Evolutionary conservation across 2,113 vertebrate species (phyloP).

Genomic region (Maccullochella peelii): DNA sequence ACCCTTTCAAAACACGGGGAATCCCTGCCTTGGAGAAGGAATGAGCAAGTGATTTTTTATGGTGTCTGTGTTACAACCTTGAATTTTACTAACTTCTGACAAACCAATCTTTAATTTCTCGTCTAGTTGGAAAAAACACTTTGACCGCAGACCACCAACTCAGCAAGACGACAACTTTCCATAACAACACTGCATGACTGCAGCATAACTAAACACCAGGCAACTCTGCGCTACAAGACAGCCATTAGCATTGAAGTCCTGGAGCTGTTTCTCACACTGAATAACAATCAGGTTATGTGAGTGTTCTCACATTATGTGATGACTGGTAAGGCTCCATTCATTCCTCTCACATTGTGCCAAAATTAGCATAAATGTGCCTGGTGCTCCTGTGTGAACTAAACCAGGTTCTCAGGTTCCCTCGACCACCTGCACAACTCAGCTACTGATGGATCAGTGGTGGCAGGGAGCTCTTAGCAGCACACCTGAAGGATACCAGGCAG

Average conservation of each 20-base stretch:
- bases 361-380: conserved; percentile 64
- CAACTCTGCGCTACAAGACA: conserved; percentile 35
- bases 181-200: conserved; percentile 52
- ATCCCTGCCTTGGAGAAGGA: conserved; percentile 29
- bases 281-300: conserved; percentile 64
- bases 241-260: conserved; percentile 56
- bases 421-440: conserved; percentile 61
- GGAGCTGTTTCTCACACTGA: conserved; percentile 68
- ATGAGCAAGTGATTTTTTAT: conserved; percentile 31
- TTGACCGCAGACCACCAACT: conserved; percentile 56
- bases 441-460: conserved; percentile 74
- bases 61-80: conserved; percentile 34
- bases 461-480: conserved; percentile 60
- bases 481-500: conserved; percentile 70
- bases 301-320: conserved; percentile 57
- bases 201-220: conserved; percentile 61
- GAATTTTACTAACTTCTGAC: conserved; percentile 47
- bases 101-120: conserved; percentile 48
- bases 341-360: conserved; percentile 46
- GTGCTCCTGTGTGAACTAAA: conserved; percentile 71
- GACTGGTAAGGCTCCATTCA: conserved; percentile 38
- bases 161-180: conserved; percentile 50
- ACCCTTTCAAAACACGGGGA: conserved; percentile 40
- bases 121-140: conserved; percentile 48
- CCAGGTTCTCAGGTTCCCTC: conserved; percentile 57